Conservation (phyloP, 2,888 invertebrate species). For the Sinopyrophorus schimmeli region DNA sequence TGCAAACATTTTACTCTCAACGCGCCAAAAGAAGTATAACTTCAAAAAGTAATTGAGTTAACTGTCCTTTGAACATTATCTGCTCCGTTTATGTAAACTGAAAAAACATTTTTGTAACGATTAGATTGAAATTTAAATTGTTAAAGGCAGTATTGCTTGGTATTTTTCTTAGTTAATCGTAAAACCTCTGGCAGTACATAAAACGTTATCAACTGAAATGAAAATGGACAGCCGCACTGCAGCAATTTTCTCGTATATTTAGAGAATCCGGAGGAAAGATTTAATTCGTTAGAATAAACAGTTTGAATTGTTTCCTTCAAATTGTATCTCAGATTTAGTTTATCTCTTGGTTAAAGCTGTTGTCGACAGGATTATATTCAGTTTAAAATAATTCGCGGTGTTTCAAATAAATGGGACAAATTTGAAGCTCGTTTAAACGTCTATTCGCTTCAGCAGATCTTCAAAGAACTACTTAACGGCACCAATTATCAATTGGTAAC, state of each 20-base stretch:
- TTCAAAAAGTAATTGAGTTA: too few relatives aligned
- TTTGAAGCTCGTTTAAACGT: constrained; percentile 15
- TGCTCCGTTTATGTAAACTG: too few relatives aligned
- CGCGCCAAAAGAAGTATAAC: too few relatives aligned
- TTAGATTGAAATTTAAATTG: too few relatives aligned
- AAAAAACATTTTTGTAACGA: too few relatives aligned
- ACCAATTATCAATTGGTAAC: constrained; percentile 23
- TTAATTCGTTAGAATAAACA: constrained; percentile 19
- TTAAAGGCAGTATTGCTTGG: too few relatives aligned
- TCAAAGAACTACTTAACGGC: constrained; percentile 22
- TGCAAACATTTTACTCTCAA: too few relatives aligned
- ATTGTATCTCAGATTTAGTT: constrained; percentile 9
- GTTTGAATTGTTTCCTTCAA: constrained; percentile 14
- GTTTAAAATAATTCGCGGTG: background rate
- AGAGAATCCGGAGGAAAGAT: constrained; percentile 11
- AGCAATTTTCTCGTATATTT: constrained; percentile 12
- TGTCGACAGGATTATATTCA: constrained; percentile 1
- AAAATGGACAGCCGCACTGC: constrained; percentile 14
- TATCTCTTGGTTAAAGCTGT: background rate
- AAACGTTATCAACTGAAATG: constrained; percentile 5
- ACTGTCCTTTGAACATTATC: too few relatives aligned
- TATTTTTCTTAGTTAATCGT: too few relatives aligned
- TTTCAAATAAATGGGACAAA: constrained; percentile 15
- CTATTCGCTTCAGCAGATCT: constrained; percentile 20
- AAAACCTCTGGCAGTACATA: constrained; percentile 3